Conservation (phyloP, 92 coral and sea anemone species). For the Umimayanthus kanabou region DNA sequence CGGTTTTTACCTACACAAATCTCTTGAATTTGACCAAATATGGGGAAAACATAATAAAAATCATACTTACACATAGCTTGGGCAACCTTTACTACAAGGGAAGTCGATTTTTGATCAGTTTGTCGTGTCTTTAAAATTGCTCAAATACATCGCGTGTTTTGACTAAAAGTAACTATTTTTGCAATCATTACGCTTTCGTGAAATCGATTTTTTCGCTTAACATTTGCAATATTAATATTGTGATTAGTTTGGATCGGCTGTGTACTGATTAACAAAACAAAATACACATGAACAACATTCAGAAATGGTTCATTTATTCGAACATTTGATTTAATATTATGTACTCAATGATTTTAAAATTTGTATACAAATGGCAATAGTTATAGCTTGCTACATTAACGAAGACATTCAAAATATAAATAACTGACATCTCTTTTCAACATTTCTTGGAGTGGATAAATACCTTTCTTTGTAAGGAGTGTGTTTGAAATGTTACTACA, state of each 20-base stretch:
- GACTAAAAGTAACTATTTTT: no score
- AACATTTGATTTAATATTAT: no score
- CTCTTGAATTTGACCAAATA: no score
- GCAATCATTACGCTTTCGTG: background rate
- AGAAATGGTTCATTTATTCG: background rate
- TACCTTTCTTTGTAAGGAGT: background rate
- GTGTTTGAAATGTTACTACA: no score
- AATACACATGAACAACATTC: background rate
- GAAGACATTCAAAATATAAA: background rate
- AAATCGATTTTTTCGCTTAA: background rate
- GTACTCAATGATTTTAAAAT: background rate
- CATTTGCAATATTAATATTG: background rate
- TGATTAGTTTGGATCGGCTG: background rate
- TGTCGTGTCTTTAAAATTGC: background rate
- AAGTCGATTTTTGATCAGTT: background rate
- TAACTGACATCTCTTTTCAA: background rate
- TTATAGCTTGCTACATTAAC: background rate
- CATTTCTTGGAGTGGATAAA: no score
- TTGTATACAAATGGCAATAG: background rate
- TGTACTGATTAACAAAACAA: background rate
- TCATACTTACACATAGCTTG: background rate
- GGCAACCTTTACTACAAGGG: background rate
- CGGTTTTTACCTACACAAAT: no score
- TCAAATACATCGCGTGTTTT: background rate
- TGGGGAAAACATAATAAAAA: no score